Evolutionary conservation across 1,140 invertebrate species (phyloP), one percentile per base, ranked within the genome.

Genomic region (Drosophila murphyi): DNA sequence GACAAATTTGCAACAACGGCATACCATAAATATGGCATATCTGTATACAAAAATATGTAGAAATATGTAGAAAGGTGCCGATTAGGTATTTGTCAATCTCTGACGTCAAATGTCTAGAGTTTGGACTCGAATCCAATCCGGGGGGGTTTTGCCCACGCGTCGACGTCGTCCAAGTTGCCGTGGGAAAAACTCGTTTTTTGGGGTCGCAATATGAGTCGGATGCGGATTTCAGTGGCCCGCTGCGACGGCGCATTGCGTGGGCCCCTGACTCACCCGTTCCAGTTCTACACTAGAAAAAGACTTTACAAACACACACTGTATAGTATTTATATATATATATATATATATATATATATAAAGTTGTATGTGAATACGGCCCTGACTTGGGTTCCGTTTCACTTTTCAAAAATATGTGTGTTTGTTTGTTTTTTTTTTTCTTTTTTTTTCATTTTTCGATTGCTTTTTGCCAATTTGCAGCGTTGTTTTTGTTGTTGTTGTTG

Each of bases 301-400:
- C 20, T 20, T 20, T 41, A 43, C 39, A 43, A n/a, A 20, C 20
- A 20, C 20, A 20, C 20, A 20, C 20, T 35, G 64, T 54, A 70
- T 34, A 43, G 7, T 39, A 37, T 29, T 41, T 5, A 39, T 10
- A 60, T 7, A 32, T 20, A n/a, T 29, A 35, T 50, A 20, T 35
- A 35, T 50, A 20, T 35, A 34, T 59, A 34, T 34, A n/a, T 39
- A 32, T 57, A 52, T n/a, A 35, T 20, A 37, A 37, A 32, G 20
- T 28, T 12, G 5, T 67, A 52, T 32, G 6, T 47, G 12, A 32
- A 47, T 29, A 32, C 48, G 83, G 61, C 82, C 83, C 76, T 87
- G 82, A 81, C 68, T 56, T 57, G 65, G 69, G 82, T 87, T 88
- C 83, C 82, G 82, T 87, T 87, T 87, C 82, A 87, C 82, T 87